A percentile compares a stretch with the other conserved stretches of the same genome.
Conservation (phyloP, 2,888 invertebrate genomes). For the Phengaris arion region DNA sequence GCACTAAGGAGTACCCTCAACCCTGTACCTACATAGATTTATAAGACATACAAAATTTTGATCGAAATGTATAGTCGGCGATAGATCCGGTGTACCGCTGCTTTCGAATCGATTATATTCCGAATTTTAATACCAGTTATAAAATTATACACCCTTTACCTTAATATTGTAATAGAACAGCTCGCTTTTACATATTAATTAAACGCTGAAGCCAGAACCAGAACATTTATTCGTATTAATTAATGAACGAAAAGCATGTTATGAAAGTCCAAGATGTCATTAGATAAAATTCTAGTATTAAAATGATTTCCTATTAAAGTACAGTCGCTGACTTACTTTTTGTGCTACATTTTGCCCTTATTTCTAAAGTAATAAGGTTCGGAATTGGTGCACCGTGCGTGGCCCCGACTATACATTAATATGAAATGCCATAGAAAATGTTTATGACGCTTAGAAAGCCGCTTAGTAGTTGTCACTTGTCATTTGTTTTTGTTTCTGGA, state of each 20-base stretch:
- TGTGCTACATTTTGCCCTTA: not conserved
- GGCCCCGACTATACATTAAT: not conserved
- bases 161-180: not conserved
- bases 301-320: constrained; percentile 21
- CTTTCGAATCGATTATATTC: no score
- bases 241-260: constrained; percentile 11
- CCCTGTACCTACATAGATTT: no score
- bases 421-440: not conserved
- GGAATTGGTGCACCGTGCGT: no score
- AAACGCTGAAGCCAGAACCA: not conserved
- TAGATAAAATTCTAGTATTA: constrained; percentile 21
- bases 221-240: constrained; percentile 1
- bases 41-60: no score
- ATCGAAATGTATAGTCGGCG: no score
- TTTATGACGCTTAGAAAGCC: constrained; percentile 6
- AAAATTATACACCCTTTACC: no score
- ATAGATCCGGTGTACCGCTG: no score
- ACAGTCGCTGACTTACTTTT: not conserved
- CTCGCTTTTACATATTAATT: constrained; percentile 7
- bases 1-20: no score
- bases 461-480: no score
- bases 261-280: constrained; percentile 13
- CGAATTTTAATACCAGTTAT: no score
- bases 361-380: not conserved
- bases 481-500: no score